Evolutionary conservation across 2,113 vertebrate genomes (phyloP).

Genomic region (Thunnus maccoyii): DNA sequence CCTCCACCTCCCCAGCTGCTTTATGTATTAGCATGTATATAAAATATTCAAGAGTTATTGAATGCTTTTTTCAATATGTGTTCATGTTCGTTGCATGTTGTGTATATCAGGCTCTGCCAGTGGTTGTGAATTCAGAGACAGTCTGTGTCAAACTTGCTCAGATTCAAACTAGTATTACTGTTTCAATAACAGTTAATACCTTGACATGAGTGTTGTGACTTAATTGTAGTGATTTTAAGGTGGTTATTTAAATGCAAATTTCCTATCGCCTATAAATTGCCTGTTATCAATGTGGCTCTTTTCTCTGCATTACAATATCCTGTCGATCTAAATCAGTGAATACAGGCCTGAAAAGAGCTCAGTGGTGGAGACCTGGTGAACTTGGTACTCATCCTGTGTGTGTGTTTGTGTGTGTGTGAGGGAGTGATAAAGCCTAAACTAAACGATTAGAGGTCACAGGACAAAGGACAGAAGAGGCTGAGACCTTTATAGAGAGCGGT

Average conservation of each 20-base stretch:
- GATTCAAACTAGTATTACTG: neutral
- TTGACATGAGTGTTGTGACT: no score
- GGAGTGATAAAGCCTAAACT: conserved; percentile 53
- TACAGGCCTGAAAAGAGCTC: conserved; percentile 30
- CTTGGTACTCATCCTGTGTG: conserved; percentile 33
- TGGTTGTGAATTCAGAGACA: neutral
- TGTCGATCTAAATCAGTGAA: conserved; percentile 25
- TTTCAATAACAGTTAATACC: no score
- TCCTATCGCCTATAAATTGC: neutral
- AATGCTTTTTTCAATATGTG: no score
- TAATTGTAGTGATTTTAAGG: neutral
- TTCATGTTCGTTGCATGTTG: no score
- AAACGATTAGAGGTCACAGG: conserved; percentile 24
- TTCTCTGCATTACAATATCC: neutral
- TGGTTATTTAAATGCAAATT: neutral
- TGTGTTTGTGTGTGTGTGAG: conserved; percentile 5
- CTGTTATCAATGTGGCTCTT: neutral
- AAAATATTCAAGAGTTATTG: no score
- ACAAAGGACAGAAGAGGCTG: conserved; percentile 60
- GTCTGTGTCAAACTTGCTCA: neutral
- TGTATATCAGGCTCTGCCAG: neutral
- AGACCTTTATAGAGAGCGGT: conserved; percentile 46
- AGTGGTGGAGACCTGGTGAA: conserved; percentile 31
- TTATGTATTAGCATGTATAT: no score
- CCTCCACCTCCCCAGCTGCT: no score